These are phyloP conservation scores for Dasysyrphus tricinctus DNA, from an alignment of 2,888 invertebrate species.

Conservation along the genomic window DNA sequence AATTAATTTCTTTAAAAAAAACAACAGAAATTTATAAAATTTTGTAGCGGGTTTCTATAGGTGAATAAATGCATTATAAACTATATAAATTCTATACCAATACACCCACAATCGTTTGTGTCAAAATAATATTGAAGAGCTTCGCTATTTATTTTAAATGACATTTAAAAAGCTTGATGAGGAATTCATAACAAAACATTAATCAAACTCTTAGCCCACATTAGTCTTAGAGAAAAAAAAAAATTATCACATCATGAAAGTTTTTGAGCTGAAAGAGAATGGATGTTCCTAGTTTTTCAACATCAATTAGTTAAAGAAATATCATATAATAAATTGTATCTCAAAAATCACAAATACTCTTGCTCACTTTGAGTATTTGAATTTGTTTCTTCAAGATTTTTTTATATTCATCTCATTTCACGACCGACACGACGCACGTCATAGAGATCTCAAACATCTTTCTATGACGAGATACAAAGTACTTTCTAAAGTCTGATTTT, in stretches of 20 bases:
- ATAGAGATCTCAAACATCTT: neutral
- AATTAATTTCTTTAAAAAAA: conserved; percentile 24
- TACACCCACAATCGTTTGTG: conserved; percentile 25
- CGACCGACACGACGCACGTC: neutral
- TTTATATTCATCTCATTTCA: neutral
- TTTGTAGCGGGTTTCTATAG: neutral
- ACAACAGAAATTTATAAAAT: conserved; percentile 28
- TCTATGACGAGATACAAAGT: neutral
- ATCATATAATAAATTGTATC: neutral
- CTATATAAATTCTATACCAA: neutral
- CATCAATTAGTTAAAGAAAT: conserved; percentile 33
- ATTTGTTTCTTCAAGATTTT: neutral
- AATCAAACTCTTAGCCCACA: conserved; percentile 57
- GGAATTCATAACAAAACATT: conserved; percentile 65
- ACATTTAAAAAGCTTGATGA: conserved; percentile 63
- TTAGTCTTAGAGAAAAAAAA: conserved; percentile 32
- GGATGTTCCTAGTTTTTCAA: conserved; percentile 62
- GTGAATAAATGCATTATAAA: neutral
- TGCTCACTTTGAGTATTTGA: neutral
- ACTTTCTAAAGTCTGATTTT: conserved; percentile 4
- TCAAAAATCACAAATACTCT: neutral
- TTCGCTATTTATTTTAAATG: conserved; percentile 67
- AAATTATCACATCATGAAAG: conserved; percentile 46
- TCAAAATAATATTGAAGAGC: conserved; percentile 44
- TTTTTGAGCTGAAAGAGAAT: conserved; percentile 31